Base-by-base conservation (phyloP, 2,113 vertebrate species). In the Corythoichthys intestinalis region DNA sequence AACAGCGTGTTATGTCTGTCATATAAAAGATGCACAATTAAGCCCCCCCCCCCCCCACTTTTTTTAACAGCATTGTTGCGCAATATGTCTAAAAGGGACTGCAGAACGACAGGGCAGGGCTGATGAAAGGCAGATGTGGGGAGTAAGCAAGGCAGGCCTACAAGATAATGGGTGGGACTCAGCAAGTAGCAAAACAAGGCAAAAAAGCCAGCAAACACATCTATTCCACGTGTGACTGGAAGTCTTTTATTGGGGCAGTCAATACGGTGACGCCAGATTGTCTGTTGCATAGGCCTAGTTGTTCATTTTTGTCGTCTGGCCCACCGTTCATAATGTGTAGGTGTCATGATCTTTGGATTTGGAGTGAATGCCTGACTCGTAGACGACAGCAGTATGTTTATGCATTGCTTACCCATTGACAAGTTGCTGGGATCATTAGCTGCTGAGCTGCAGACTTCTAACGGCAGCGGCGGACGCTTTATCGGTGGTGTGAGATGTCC, bases 41-140 rank as follows among this genome's bases (percentile, higher is more conserved):
- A 13, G 44, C 15, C 6, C 7, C 4, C 12, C 15, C 6, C 7
- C 4, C 12, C 34, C 20, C 20, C 20, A 2, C 20, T 15, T 52
- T 10, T 54, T 62, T 62, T 20, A n/a, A 61, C 3, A 17, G 5
- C 37, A n/a, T n/a, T 44, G 61, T 47, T 47, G 44, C 20, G 41
- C 61, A 47, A 63, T 46, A 11, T 63, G 5, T 4, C 61, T 63
- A 63, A 61, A 61, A 47, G 41, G 41, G 11, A 47, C 44, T 62
- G 39, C 15, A 44, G 17, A 62, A 63, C n/a, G 20, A 34, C 38
- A 14, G 6, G 37, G 58, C 37, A 60, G 20, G 20, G 44, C 44
- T 63, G 61, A 63, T 63, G 61, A 63, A 63, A 63, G 41, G 61
- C 61, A 63, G 61, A 63, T 63, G 61, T 63, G n/a, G 10, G 41